Conservation (phyloP, 2,113 vertebrate species). For the Poicephalus gulielmi region DNA sequence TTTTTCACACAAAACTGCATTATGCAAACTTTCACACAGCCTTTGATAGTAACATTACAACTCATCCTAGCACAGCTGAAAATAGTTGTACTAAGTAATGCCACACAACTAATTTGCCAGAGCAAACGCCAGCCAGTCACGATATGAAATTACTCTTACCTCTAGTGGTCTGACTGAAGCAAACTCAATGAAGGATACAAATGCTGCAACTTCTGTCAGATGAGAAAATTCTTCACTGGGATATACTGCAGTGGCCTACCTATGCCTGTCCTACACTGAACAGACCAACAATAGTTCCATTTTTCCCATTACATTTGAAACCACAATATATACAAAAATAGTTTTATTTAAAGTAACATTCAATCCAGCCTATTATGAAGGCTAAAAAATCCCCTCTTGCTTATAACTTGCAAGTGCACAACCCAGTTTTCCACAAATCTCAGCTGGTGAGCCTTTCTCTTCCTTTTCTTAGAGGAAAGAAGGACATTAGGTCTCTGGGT, state of each 20-base stretch:
- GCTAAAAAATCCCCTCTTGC: not conserved
- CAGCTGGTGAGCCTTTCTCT: not conserved
- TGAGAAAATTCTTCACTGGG: not conserved
- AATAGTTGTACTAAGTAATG: not conserved
- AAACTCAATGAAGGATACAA: not conserved
- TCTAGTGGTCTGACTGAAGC: not conserved
- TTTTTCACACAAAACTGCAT: not conserved
- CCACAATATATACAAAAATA: not conserved
- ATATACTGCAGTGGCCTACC: not conserved
- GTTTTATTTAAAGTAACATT: not conserved
- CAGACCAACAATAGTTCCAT: not conserved
- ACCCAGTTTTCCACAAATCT: not conserved
- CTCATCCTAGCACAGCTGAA: not conserved
- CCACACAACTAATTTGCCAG: not conserved
- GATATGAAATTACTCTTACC: not conserved
- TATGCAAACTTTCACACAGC: not conserved
- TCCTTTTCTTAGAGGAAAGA: not conserved
- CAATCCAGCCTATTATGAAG: not conserved
- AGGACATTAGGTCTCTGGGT: not conserved
- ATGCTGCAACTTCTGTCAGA: not conserved
- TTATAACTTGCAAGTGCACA: not conserved
- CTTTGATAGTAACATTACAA: not conserved
- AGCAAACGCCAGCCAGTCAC: not conserved
- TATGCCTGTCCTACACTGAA: not conserved
- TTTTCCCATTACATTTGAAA: not conserved